Conservation (phyloP, 2,113 vertebrate genomes). For the Triplophysa rosa region DNA sequence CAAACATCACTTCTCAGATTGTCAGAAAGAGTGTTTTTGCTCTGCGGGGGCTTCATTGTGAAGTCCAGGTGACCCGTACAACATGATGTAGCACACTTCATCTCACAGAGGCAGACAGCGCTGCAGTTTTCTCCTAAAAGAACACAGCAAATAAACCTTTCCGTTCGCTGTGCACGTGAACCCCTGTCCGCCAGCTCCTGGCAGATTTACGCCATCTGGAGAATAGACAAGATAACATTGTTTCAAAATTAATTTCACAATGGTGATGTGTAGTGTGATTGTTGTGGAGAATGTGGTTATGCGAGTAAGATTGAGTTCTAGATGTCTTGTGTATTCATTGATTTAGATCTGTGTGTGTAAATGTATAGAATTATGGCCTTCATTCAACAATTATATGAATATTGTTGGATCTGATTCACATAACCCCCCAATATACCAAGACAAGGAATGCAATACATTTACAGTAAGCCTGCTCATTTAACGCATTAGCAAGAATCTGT, state of each 20-base stretch:
- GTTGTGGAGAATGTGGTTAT: background rate
- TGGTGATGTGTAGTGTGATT: slow-evolving; percentile 12
- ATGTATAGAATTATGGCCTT: slow-evolving; percentile 22
- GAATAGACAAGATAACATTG: too few relatives aligned
- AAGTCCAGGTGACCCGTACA: slow-evolving; percentile 61
- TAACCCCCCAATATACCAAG: background rate
- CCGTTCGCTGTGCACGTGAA: slow-evolving; percentile 12
- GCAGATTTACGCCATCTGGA: slow-evolving; percentile 21
- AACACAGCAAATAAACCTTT: slow-evolving; percentile 45
- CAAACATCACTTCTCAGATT: background rate
- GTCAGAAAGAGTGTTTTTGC: slow-evolving; percentile 9
- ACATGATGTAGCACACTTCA: slow-evolving; percentile 54
- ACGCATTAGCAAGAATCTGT: background rate
- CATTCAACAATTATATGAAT: slow-evolving; percentile 14
- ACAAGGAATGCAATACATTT: background rate
- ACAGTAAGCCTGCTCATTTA: slow-evolving; percentile 1
- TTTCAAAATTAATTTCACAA: too few relatives aligned
- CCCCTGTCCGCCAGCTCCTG: background rate
- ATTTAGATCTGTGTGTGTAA: background rate
- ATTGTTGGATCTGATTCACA: slow-evolving; percentile 9
- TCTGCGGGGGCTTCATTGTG: slow-evolving; percentile 47
- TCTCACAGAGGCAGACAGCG: slow-evolving; percentile 51
- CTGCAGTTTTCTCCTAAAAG: slow-evolving; percentile 30
- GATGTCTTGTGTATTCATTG: background rate
- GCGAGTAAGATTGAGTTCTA: background rate